Evolutionary conservation across 2,888 invertebrate species (phyloP), one percentile per base, ranked within the genome.

Genomic region (Synergus itoensis): DNA sequence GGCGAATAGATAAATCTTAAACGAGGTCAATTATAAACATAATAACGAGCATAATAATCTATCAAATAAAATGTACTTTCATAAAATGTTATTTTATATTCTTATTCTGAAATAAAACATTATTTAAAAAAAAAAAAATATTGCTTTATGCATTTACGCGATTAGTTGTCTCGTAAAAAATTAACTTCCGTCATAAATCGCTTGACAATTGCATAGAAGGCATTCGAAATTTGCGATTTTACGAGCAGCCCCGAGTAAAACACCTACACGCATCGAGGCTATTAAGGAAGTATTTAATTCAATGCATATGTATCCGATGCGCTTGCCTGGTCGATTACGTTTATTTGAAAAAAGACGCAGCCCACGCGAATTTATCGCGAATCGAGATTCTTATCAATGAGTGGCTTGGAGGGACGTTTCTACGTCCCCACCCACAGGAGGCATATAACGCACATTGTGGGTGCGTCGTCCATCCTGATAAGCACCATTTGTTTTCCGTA

Each of bases 371-470:
- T 82, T 76, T 80, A 84, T 84, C 84, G 82, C 81, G 77, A 82
- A 84, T 84, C 83, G 81, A 82, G 84, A 84, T 84, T 79, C 81
- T 83, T 84, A 84, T 84, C 84, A 81, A 48, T 79, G 73, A 81
- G 81, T 82, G 81, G 84, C 81, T 84, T 81, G 82, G 80, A 83
- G 84, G 77, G 36, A 53, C 73, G 53, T 36, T 73, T 11, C 48
- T 53, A 21, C 12, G 12, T 62, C 16, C 73, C 53, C 36, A 36
- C 73, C 53, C 73, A 73, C 73, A 8, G 53, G 18, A 69, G 28
- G 16, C 45, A 45, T 45, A 53, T 14, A 14, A 28, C 69, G 12
- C n/a, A 28, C n/a, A 36, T 36, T n/a, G 73, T 73, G 40, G 53
- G 73, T 73, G 73, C 73, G 41, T 41, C n/a, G 53, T 36, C 45